These are phyloP conservation scores for Cyprinus carpio DNA, from an alignment of 2,113 vertebrate genomes.

Conservation along the genomic window DNA sequence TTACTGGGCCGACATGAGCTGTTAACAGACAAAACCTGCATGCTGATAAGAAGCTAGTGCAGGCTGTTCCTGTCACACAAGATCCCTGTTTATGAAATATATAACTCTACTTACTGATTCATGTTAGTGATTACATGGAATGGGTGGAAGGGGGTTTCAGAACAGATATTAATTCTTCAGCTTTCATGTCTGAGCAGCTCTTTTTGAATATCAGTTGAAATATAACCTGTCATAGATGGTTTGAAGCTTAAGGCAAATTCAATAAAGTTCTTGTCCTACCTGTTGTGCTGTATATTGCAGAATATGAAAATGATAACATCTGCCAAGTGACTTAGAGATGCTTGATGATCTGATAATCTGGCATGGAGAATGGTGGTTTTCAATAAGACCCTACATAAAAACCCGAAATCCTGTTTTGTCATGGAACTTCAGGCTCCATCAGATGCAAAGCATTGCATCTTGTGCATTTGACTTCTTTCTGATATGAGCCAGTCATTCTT, in stretches of 20 bases:
- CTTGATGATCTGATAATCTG: constrained; percentile 57
- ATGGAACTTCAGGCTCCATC: constrained; percentile 38
- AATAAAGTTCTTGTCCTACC: constrained; percentile 55
- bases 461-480: background rate
- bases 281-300: constrained; percentile 52
- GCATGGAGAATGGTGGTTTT: constrained; percentile 44
- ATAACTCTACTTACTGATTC: too few species aligned
- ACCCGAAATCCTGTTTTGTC: constrained; percentile 36
- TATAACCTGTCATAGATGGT: background rate
- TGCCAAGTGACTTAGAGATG: constrained; percentile 66
- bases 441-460: background rate
- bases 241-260: constrained; percentile 32
- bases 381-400: constrained; percentile 16
- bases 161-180: background rate
- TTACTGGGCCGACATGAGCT: too few species aligned
- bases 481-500: background rate
- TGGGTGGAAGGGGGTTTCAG: too few species aligned
- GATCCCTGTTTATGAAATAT: too few species aligned
- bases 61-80: too few species aligned
- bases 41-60: too few species aligned
- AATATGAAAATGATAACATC: constrained; percentile 58
- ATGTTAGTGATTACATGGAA: too few species aligned
- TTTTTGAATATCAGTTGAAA: background rate
- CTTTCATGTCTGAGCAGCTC: background rate
- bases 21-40: too few species aligned